Evolutionary conservation across 2,113 vertebrate genomes (phyloP).

Genomic region (Platichthys stellatus): DNA sequence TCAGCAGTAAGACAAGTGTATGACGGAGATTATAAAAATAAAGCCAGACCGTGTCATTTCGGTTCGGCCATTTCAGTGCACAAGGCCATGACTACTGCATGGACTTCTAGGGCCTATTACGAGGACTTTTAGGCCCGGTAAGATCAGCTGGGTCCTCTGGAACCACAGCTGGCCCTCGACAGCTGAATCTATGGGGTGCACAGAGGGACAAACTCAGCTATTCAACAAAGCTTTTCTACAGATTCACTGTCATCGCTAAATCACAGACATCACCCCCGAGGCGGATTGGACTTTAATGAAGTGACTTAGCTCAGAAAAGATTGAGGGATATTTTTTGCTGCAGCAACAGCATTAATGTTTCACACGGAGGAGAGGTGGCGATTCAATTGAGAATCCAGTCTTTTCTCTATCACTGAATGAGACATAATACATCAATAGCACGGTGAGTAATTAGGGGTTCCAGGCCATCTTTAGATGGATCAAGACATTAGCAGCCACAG

Average conservation of each 20-base stretch:
- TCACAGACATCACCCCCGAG: slow-evolving; percentile 44
- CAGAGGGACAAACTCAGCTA: neutral
- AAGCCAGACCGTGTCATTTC: too few relatives aligned
- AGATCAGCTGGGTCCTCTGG: slow-evolving; percentile 41
- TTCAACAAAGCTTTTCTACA: slow-evolving; percentile 18
- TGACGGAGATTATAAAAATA: too few relatives aligned
- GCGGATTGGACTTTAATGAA: slow-evolving; percentile 64
- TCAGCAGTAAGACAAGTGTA: too few relatives aligned
- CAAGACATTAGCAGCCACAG: slow-evolving; percentile 72
- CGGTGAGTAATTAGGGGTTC: slow-evolving; percentile 73
- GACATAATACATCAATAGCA: slow-evolving; percentile 71
- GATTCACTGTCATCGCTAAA: slow-evolving; percentile 54
- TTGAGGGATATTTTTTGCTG: slow-evolving; percentile 50
- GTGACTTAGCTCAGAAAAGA: slow-evolving; percentile 56
- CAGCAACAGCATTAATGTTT: slow-evolving; percentile 66
- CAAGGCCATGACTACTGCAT: too few relatives aligned
- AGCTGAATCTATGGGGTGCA: neutral
- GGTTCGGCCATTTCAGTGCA: too few relatives aligned
- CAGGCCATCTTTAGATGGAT: slow-evolving; percentile 73
- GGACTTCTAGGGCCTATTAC: too few relatives aligned
- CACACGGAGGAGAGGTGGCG: slow-evolving; percentile 54
- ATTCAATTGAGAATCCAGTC: slow-evolving; percentile 65
- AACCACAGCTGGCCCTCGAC: neutral
- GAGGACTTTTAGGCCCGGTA: slow-evolving; percentile 12
- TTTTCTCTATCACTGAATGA: slow-evolving; percentile 60